phyloP scores from a whole-genome alignment of 30 jellyfish, hydroid and myxozoan species.

The Aurelia sp. region DNA sequence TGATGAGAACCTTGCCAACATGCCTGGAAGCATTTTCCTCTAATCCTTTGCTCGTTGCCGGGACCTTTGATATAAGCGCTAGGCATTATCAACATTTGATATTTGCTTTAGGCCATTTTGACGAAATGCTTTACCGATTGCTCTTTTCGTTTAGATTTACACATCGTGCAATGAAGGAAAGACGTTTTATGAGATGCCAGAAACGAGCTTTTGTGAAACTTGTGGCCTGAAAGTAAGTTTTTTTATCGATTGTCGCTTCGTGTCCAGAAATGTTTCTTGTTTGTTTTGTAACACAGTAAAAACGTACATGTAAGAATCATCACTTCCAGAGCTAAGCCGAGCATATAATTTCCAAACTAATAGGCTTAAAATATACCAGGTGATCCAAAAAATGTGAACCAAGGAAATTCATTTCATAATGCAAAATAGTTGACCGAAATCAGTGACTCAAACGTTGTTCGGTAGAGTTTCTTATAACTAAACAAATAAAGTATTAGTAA shows the following conservation, averaged over 20 bases:
- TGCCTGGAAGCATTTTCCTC: background rate
- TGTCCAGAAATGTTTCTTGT: background rate
- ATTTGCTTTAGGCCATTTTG: background rate
- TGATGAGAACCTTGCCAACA: too few relatives aligned
- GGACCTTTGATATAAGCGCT: background rate
- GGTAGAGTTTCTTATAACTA: too few relatives aligned
- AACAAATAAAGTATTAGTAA: too few relatives aligned
- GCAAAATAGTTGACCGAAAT: too few relatives aligned
- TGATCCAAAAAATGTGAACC: too few relatives aligned
- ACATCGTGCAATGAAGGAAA: conserved; percentile 73
- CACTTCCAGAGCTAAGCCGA: too few relatives aligned
- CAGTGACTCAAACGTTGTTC: background rate
- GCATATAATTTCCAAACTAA: too few relatives aligned
- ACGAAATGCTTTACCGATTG: background rate
- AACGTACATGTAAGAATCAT: too few relatives aligned
- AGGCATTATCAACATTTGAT: background rate
- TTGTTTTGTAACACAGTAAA: background rate
- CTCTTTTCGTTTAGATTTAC: conserved; percentile 37
- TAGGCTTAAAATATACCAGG: too few relatives aligned
- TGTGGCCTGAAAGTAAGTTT: conserved; percentile 64
- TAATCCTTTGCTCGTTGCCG: background rate
- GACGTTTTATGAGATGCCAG: conserved; percentile 69
- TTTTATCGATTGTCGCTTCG: too few relatives aligned
- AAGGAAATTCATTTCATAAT: background rate
- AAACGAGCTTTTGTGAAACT: conserved; percentile 58